Evolutionary conservation across 2,888 invertebrate species (phyloP).

Genomic region (Salticus scenicus): DNA sequence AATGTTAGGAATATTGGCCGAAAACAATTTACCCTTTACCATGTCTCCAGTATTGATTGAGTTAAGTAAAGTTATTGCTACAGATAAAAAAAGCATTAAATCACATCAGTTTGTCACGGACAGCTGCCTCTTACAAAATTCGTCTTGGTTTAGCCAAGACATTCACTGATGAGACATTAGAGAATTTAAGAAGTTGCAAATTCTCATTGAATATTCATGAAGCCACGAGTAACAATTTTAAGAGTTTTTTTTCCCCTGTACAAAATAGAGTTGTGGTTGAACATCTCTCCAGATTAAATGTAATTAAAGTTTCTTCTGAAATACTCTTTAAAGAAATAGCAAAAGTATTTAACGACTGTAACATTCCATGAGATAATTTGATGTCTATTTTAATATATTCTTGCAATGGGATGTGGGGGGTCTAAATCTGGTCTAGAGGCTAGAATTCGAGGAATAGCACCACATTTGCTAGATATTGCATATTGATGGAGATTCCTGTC

Average conservation of each 20-base stretch:
- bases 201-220: slow-evolving; percentile 7
- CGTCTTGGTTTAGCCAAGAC: background rate
- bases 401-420: background rate
- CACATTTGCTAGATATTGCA: background rate
- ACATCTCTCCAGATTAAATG: background rate
- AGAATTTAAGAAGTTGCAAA: background rate
- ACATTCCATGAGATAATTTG: background rate
- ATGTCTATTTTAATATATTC: background rate
- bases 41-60: background rate
- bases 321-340: background rate
- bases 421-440: background rate
- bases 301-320: background rate
- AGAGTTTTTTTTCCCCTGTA: background rate
- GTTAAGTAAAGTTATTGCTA: background rate
- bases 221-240: background rate
- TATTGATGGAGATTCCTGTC: background rate
- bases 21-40: background rate
- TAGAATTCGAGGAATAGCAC: background rate
- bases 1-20: background rate
- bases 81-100: background rate
- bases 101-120: background rate
- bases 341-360: background rate
- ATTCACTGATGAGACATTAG: background rate
- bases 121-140: too few relatives aligned
- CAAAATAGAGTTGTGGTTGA: background rate